Base-by-base conservation (phyloP, 1,140 invertebrate genomes). In the Microplitis demolitor region DNA sequence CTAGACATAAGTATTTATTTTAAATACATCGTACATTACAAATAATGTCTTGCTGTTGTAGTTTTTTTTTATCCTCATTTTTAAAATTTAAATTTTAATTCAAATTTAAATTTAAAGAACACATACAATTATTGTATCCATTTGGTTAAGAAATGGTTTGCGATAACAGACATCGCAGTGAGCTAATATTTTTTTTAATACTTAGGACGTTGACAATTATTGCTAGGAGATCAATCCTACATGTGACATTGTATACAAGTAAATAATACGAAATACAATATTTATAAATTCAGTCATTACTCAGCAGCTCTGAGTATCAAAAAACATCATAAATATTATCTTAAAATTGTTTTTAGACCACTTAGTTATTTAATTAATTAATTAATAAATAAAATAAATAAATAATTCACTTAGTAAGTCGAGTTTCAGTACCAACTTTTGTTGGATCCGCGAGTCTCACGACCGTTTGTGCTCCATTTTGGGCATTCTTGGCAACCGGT, bases 381-480 rank as follows among this genome's bases (percentile, higher is more conserved):
- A 58, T 54, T n/a, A 14, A 54, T n/a, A 54, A 54, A n/a, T n/a
- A n/a, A n/a, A 54, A 54, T 58, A 58, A 6, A 64, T 31, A 50
- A 9, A 14, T 24, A 37, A 58, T 71, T 80, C 77, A 82, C 71
- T 85, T 85, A 6, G 82, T 83, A 56, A 85, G 76, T 68, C 81
- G 84, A 8, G 83, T 85, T 54, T 85, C 83, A 16, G 80, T 85
- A 1, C 68, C 77, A 6, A 84, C 80, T 77, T 85, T 85, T 37
- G 81, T 84, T 3, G 82, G 82, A 45, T 85, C 83, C 35, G 83
- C 82, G 75, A 85, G 77, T 78, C 83, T 84, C 16, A 85, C 83
- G 0, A 85, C 82, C 58, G 84, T 75, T 54, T 85, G 83, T 0
- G 83, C 83, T 4, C 83, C 83, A 54, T 85, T 85, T 66, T 84